Conservation (phyloP, 2,797 vertebrate genomes). For the Sebastes baramenuke region DNA sequence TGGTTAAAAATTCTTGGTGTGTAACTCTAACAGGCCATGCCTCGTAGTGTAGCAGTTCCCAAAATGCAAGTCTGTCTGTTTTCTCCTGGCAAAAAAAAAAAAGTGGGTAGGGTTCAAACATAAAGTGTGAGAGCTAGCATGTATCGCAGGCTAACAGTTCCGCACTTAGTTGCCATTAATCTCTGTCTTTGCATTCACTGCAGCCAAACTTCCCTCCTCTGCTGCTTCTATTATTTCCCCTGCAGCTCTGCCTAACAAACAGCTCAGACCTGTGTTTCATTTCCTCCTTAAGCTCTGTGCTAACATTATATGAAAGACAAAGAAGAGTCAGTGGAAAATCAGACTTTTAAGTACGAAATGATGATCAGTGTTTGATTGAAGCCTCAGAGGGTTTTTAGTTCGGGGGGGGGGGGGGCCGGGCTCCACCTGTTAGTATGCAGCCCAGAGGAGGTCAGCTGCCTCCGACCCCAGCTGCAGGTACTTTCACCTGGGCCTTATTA, state of each 20-base stretch:
- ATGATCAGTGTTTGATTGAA: slow-evolving; percentile 1
- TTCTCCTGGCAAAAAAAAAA: no score
- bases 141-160: background rate
- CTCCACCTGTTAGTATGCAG: slow-evolving; percentile 3
- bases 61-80: background rate
- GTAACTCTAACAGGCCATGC: background rate
- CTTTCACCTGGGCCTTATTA: slow-evolving; percentile 39
- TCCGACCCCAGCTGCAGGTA: slow-evolving; percentile 23
- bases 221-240: background rate
- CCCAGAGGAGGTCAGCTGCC: slow-evolving; percentile 27
- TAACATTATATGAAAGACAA: background rate
- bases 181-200: no score
- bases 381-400: background rate
- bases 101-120: background rate
- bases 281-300: slow-evolving; percentile 11
- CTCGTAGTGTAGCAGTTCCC: background rate
- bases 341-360: background rate
- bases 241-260: background rate
- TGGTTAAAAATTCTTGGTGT: rapidly evolving
- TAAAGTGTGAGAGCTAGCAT: background rate
- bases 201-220: background rate
- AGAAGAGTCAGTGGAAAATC: background rate
- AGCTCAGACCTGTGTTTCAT: slow-evolving; percentile 1
- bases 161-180: background rate
- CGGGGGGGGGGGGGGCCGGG: background rate